Percentiles rank a stretch among this genome's conserved stretches.
Conservation (phyloP, 2,797 vertebrate genomes). For the Eurystomus glaucurus region DNA sequence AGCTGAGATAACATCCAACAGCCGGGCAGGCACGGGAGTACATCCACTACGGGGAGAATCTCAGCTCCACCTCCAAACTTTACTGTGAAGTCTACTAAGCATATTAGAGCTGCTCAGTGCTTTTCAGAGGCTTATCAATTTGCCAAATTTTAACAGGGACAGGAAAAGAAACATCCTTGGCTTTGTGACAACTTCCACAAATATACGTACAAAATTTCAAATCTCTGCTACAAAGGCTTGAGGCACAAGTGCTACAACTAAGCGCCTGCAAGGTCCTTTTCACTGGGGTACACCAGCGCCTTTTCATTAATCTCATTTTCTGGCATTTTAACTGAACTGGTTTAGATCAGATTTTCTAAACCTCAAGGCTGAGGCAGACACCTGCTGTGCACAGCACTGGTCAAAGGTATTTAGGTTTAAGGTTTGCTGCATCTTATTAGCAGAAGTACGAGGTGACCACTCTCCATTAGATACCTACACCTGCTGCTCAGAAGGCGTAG, state of each 20-base stretch:
- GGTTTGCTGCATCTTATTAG: background rate
- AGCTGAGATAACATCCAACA: background rate
- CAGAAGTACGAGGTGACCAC: background rate
- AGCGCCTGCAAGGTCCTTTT: background rate
- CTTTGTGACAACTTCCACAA: background rate
- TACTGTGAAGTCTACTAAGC: background rate
- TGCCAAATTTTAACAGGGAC: background rate
- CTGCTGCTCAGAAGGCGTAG: background rate
- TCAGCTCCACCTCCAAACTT: background rate
- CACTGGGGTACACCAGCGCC: rapidly evolving
- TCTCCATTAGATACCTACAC: background rate
- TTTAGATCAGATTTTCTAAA: background rate
- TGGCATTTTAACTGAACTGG: background rate
- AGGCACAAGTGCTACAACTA: background rate
- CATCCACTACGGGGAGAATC: background rate
- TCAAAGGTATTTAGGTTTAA: background rate
- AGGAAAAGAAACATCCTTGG: background rate
- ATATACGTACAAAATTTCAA: rapidly evolving
- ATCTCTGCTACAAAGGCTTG: background rate
- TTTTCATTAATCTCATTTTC: background rate
- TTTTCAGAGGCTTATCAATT: background rate
- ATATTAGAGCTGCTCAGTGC: background rate
- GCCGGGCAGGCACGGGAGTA: background rate
- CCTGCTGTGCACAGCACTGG: background rate
- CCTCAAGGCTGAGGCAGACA: background rate